These are phyloP conservation scores for Dicranocentrus wangi DNA, from an alignment of 2,888 invertebrate genomes.

Conservation along the genomic window DNA sequence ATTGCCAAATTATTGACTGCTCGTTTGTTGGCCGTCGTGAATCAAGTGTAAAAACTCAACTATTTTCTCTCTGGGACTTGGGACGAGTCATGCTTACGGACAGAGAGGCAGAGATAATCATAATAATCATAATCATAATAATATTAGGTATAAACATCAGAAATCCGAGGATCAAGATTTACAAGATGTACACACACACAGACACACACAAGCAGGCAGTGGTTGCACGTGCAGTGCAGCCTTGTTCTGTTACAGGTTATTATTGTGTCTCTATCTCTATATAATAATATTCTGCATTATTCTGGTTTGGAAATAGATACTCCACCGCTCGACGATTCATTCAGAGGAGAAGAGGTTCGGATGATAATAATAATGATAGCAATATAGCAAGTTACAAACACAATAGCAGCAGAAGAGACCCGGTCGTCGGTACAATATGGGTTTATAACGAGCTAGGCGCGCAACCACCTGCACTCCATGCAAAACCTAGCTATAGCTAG, in stretches of 20 bases:
- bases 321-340: background rate
- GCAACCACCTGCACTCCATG: no score
- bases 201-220: no score
- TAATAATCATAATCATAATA: slow-evolving; percentile 26
- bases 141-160: slow-evolving; percentile 17
- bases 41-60: no score
- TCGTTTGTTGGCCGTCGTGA: slow-evolving; percentile 27
- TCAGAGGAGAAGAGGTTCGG: no score
- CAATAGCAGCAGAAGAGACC: background rate
- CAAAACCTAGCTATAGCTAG: no score
- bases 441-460: slow-evolving; percentile 12
- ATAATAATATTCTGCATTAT: no score
- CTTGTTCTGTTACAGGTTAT: no score
- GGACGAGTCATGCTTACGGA: slow-evolving; percentile 6
- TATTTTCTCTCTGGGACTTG: no score
- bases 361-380: slow-evolving; percentile 26
- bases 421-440: slow-evolving; percentile 15
- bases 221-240: no score
- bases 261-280: no score
- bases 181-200: no score
- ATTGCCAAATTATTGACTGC: slow-evolving; percentile 58
- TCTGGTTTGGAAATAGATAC: slow-evolving; percentile 6
- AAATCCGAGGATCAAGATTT: no score
- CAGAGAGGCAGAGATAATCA: slow-evolving; percentile 13
- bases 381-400: slow-evolving; percentile 19